Evolutionary conservation across 1,140 invertebrate species (phyloP), one percentile per base, ranked within the genome.

Genomic region (Halesus radiatus): DNA sequence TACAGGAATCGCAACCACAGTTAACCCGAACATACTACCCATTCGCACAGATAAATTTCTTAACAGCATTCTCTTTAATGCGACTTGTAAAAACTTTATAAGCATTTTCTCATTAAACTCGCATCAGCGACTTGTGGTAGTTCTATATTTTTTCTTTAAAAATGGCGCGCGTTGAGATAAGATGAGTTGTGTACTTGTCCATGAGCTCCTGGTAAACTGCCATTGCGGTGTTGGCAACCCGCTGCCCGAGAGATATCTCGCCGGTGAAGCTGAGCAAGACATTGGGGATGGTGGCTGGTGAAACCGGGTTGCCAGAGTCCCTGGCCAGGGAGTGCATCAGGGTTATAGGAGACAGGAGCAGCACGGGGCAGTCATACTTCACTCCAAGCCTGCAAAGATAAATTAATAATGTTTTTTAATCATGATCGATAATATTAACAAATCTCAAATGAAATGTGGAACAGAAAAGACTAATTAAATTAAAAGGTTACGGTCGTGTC

Each of bases 221-320:
- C 58, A 79, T 76, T 13, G 37, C 45, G 0, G 77, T 76, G 75
- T 82, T 82, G 4, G 50, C 29, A n/a, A 60, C 56, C 37, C 81
- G 79, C 54, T 82, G 56, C 26, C 10, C 23, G 16, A 82, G 26
- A 45, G 32, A 60, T 77, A 82, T 82, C 3, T 76, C 37, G 6
- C 22, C 20, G 1, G 81, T 56, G 37, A 45, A 82, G n/a, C 72
- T 18, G 50, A 76, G 58, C 62, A 82, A 82, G 8, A 82, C 64
- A 62, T 82, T 80, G 45, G 81, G 81, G n/a, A 82, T 68, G 8
- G 78, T 82, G 70, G 70, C 78, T 0, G 78, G 74, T 3, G 78
- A 52, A 18, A 80, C 8, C 18, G 78, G 81, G 72, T 82, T 82
- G 13, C 78, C 68, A 0, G 81, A 78, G 54, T 77, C 37, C 60